These are phyloP conservation scores for Pelochelys cantorii DNA, from an alignment of 2,797 vertebrate species.

Conservation along the genomic window DNA sequence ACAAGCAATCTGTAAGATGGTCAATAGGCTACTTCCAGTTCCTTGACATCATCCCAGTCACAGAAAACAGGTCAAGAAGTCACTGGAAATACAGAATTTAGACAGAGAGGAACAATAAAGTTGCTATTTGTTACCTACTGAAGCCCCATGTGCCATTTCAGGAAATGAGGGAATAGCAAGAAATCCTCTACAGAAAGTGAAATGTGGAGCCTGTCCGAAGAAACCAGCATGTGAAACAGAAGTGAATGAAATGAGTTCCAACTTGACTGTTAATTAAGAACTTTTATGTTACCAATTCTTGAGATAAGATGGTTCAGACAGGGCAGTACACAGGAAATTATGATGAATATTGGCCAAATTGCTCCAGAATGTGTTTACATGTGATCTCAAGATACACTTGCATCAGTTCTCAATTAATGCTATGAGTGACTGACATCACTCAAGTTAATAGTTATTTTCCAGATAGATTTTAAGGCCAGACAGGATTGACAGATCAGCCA, in stretches of 20 bases:
- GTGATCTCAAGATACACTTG: background rate
- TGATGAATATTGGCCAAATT: background rate
- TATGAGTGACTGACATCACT: background rate
- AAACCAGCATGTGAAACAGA: background rate
- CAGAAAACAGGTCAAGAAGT: background rate
- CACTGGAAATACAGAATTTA: background rate
- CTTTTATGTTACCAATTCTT: no score
- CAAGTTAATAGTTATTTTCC: background rate
- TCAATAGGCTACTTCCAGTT: background rate
- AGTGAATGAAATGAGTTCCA: background rate
- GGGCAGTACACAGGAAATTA: background rate
- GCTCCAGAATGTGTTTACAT: background rate
- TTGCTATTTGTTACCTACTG: background rate
- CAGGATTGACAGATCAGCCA: no score
- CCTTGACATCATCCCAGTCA: background rate
- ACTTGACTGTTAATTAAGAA: background rate
- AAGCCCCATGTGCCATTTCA: background rate
- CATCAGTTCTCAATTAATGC: background rate
- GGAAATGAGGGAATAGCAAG: background rate
- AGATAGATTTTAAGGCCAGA: no score
- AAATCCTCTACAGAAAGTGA: background rate
- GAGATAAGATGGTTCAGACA: background rate
- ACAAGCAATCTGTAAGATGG: background rate
- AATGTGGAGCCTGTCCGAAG: background rate
- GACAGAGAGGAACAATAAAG: background rate